Evolutionary conservation across 2,888 invertebrate species (phyloP).

Genomic region (Cheiracanthium punctorium): DNA sequence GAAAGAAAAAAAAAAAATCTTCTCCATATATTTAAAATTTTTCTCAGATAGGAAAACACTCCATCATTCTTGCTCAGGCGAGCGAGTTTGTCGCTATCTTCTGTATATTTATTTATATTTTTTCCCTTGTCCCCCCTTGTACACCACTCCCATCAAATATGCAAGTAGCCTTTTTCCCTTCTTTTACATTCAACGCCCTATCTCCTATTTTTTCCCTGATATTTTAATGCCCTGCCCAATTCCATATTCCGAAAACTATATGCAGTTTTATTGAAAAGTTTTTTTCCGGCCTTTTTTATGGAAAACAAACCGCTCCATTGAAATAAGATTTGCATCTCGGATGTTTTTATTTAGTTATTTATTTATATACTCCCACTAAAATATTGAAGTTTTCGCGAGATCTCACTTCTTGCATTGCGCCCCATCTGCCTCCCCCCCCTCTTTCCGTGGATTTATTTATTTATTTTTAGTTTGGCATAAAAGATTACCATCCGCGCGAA

Average conservation of each 20-base stretch:
- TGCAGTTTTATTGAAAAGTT: conserved; percentile 21
- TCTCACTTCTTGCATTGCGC: conserved; percentile 2
- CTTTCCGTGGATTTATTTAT: conserved; percentile 10
- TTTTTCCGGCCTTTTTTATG: conserved; percentile 5
- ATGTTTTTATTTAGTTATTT: conserved; percentile 4
- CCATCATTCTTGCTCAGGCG: background rate
- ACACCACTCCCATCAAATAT: conserved; percentile 18
- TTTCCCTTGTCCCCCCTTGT: background rate
- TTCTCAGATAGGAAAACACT: background rate
- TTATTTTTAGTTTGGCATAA: conserved; percentile 43
- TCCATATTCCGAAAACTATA: conserved; percentile 18
- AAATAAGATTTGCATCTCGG: conserved; percentile 42
- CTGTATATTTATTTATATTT: too few species aligned
- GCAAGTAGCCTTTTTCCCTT: background rate
- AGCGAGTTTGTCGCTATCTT: background rate
- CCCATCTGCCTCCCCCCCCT: background rate
- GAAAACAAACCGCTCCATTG: conserved; percentile 2
- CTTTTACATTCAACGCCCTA: background rate
- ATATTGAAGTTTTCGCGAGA: background rate
- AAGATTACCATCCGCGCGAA: conserved; percentile 60
- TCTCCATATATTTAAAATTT: background rate
- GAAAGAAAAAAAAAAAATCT: background rate
- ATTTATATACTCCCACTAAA: background rate
- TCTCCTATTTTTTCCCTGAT: background rate
- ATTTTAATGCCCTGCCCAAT: background rate